phyloP scores from a whole-genome alignment of 2,888 invertebrate species.

The Theretra japonica region DNA sequence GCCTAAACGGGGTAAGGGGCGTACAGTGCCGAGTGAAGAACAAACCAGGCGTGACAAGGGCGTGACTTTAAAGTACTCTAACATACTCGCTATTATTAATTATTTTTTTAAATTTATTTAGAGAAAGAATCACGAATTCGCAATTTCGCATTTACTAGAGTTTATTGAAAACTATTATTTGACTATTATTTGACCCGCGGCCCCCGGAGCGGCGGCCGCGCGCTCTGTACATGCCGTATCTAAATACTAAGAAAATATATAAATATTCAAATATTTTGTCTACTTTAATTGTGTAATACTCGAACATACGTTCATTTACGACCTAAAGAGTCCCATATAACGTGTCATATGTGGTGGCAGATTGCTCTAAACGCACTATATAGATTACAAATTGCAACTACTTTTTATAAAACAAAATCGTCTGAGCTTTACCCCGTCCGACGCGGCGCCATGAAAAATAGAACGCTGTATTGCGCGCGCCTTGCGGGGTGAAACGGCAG shows the following conservation, averaged over 20 bases:
- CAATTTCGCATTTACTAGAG: slow-evolving; percentile 49
- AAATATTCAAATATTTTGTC: slow-evolving; percentile 60
- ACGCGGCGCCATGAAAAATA: slow-evolving; percentile 7
- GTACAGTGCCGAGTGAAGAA: slow-evolving; percentile 57
- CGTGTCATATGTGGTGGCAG: slow-evolving; percentile 55
- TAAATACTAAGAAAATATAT: slow-evolving; percentile 71
- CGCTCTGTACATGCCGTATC: slow-evolving; percentile 54
- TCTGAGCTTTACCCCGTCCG: neutral
- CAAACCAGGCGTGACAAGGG: slow-evolving; percentile 36
- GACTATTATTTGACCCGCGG: slow-evolving; percentile 24
- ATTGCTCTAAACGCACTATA: slow-evolving; percentile 62
- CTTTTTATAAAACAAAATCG: slow-evolving; percentile 20
- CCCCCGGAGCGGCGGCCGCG: slow-evolving; percentile 11
- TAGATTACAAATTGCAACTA: slow-evolving; percentile 41
- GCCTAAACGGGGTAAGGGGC: slow-evolving; percentile 36
- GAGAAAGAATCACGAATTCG: slow-evolving; percentile 58
- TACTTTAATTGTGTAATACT: slow-evolving; percentile 65
- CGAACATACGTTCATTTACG: slow-evolving; percentile 49
- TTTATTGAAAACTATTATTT: slow-evolving; percentile 31
- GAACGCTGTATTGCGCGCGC: slow-evolving; percentile 7
- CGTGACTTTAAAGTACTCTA: slow-evolving; percentile 59
- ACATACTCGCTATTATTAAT: slow-evolving; percentile 41
- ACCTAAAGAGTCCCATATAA: slow-evolving; percentile 53
- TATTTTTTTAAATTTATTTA: slow-evolving; percentile 49
- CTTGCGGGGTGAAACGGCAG: neutral